Evolutionary conservation across 2,888 invertebrate genomes (phyloP).

Genomic region (Tiliacea aurago): DNA sequence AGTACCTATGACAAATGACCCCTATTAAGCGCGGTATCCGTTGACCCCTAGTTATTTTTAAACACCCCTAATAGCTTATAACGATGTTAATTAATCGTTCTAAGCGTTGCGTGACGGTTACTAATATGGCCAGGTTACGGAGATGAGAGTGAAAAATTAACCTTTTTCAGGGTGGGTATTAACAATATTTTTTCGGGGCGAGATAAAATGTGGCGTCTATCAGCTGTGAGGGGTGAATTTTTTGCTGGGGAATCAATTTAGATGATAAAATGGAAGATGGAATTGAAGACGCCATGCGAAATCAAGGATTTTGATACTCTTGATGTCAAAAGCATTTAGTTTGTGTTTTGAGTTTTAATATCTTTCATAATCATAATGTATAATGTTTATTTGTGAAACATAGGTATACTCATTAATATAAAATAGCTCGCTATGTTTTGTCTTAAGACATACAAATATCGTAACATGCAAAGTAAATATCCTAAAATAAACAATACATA

Average conservation of each 20-base stretch:
- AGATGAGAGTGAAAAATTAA: slow-evolving; percentile 61
- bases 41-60: slow-evolving; percentile 70
- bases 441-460: too few relatives aligned
- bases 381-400: too few relatives aligned
- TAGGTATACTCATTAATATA: too few relatives aligned
- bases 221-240: slow-evolving; percentile 39
- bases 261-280: background rate
- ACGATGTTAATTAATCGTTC: slow-evolving; percentile 69
- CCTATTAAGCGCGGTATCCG: slow-evolving; percentile 65
- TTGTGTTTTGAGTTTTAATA: background rate
- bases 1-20: slow-evolving; percentile 52
- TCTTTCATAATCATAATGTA: background rate
- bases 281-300: background rate
- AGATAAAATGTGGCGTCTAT: slow-evolving; percentile 25
- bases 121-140: slow-evolving; percentile 50
- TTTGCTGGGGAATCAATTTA: slow-evolving; percentile 21
- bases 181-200: slow-evolving; percentile 31
- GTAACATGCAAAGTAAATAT: too few relatives aligned
- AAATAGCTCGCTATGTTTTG: too few relatives aligned
- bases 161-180: slow-evolving; percentile 38
- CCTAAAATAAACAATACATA: too few relatives aligned
- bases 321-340: background rate
- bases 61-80: slow-evolving; percentile 73
- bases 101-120: slow-evolving; percentile 59
- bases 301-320: background rate